phyloP scores from a whole-genome alignment of 2,888 invertebrate genomes.

The Dioctria linearis region DNA sequence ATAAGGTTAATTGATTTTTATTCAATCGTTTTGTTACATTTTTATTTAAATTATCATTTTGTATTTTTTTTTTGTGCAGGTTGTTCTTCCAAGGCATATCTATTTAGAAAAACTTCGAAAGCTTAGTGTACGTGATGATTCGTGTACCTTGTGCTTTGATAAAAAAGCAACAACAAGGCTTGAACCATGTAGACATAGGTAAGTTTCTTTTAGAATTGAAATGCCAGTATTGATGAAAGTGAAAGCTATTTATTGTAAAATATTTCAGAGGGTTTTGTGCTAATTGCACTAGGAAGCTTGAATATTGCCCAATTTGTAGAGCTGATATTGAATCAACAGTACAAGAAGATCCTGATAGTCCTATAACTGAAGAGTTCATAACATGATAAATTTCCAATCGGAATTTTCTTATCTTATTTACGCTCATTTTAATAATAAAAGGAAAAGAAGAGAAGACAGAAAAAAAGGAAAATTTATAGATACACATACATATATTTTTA shows the following conservation, averaged over 20 bases:
- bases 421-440: constrained; percentile 8
- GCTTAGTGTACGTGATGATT: constrained; percentile 84
- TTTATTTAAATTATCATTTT: neutral
- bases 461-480: constrained; percentile 13
- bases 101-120: constrained; percentile 82
- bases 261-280: constrained; percentile 84
- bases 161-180: constrained; percentile 82
- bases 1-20: constrained; percentile 73
- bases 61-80: constrained; percentile 57
- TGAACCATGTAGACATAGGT: constrained; percentile 89
- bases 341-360: constrained; percentile 62
- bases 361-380: constrained; percentile 57
- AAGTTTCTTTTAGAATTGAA: constrained; percentile 65
- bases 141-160: constrained; percentile 91
- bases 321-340: constrained; percentile 64
- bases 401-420: neutral
- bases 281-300: constrained; percentile 82
- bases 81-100: constrained; percentile 85
- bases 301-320: constrained; percentile 91
- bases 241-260: neutral
- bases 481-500: constrained; percentile 45
- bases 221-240: constrained; percentile 7
- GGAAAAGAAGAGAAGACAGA: no score
- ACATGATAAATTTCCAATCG: constrained; percentile 55
- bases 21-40: neutral